Base-by-base conservation (phyloP, 1,140 invertebrate species). In the Cotesia glomerata region DNA sequence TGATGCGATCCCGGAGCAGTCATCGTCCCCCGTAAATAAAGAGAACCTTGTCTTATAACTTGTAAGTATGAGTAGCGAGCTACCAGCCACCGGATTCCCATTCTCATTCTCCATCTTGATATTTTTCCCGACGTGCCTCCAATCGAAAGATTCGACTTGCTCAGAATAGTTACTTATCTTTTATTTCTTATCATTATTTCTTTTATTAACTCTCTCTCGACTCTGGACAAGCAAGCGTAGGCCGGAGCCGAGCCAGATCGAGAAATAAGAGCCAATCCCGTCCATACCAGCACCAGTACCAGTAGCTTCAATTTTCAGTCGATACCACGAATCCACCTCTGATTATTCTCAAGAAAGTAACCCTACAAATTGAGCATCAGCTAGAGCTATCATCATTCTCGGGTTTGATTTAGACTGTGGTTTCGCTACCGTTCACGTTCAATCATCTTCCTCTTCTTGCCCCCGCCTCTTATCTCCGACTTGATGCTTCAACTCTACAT, bases 21-120 rank as follows among this genome's bases (percentile, higher is more conserved):
- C 76, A 76, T 65, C 77, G 77, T 75, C 76, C 82, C 77, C 82
- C 81, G 77, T 86, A 85, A 86, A 85, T 85, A 85, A 85, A 80
- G 75, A 26, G 26, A 26, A 76, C 72, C 11, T 11, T 5, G 39
- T 7, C 7, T 9, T 45, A 45, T 45, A 11, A 45, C 11, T 7
- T 11, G 7, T 11, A 11, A 45, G 39, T 77, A 14, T 26, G 26
- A 26, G 26, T 2, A 26, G 26, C 75, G 76, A 76, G 80, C 81
- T 83, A 82, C 80, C 81, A 66, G 63, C 65, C 65, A 68, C 65
- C 56, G 65, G 52, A 16, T 56, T 56, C n/a, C 52, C 52, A 56
- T 56, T 56, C n/a, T 14, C 52, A 56, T 56, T 56, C 16, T 5
- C n/a, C 16, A 7, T 18, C 16, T 56, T 8, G 52, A 45, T 45